Evolutionary conservation across 2,888 invertebrate genomes (phyloP).

Genomic region (Xanthia togata): DNA sequence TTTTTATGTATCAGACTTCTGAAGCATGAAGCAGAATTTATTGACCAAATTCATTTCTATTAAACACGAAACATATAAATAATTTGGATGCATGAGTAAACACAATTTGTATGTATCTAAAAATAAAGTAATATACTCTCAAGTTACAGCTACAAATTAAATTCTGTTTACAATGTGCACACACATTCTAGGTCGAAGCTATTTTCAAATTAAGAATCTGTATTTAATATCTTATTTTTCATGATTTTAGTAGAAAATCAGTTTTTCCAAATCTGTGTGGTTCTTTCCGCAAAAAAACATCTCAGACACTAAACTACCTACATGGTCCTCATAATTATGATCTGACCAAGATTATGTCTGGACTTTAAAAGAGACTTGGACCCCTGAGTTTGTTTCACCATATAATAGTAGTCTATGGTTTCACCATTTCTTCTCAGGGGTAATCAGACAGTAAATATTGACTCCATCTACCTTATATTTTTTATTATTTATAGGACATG

Average conservation of each 20-base stretch:
- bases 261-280: background rate
- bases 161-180: conserved; percentile 15
- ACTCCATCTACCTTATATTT: too few species aligned
- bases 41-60: background rate
- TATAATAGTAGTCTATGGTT: too few species aligned
- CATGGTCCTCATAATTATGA: background rate
- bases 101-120: conserved; percentile 18
- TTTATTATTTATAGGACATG: background rate
- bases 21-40: background rate
- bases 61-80: background rate
- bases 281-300: background rate
- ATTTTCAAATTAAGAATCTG: conserved; percentile 23
- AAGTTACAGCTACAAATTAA: conserved; percentile 23
- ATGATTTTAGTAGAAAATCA: background rate
- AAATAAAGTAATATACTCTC: conserved; percentile 19
- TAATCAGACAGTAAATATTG: too few species aligned
- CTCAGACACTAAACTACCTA: background rate
- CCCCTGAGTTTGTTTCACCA: background rate
- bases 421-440: background rate
- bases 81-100: conserved; percentile 10
- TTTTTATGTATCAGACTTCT: too few species aligned
- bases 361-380: background rate
- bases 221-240: background rate
- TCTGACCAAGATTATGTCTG: background rate
- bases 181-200: conserved; percentile 18